Conservation (phyloP, 2,113 vertebrate species). For the Nerophis ophidion region DNA sequence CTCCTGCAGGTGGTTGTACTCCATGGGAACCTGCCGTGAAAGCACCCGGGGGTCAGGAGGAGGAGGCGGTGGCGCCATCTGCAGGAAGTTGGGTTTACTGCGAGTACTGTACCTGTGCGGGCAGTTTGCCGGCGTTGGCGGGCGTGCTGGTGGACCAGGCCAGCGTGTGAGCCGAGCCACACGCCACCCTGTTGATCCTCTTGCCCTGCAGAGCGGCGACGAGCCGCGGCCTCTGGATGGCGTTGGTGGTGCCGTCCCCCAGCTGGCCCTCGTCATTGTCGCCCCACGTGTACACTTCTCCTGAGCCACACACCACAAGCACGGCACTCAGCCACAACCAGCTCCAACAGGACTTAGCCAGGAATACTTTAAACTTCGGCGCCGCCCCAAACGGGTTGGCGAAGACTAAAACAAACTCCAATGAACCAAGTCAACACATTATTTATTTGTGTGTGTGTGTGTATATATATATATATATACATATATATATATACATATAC, state of each 20-base stretch:
- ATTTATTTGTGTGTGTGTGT: no score
- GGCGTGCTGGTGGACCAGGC: slow-evolving; percentile 98
- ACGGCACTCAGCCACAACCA: slow-evolving; percentile 8
- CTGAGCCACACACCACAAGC: slow-evolving; percentile 61
- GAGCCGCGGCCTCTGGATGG: slow-evolving; percentile 92
- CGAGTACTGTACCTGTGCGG: slow-evolving; percentile 78
- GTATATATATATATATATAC: no score
- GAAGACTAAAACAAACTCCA: no score
- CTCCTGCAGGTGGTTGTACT: slow-evolving; percentile 97
- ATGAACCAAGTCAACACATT: no score
- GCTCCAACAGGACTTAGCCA: background rate
- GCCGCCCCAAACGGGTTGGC: no score
- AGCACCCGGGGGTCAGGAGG: background rate
- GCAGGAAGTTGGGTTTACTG: slow-evolving; percentile 17
- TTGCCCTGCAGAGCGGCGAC: slow-evolving; percentile 96
- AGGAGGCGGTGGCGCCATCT: slow-evolving; percentile 39
- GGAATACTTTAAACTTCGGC: no score
- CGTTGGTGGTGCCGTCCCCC: slow-evolving; percentile 96
- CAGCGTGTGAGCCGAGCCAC: slow-evolving; percentile 94
- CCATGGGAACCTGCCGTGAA: slow-evolving; percentile 87
- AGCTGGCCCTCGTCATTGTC: slow-evolving; percentile 98
- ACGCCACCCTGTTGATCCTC: slow-evolving; percentile 97
- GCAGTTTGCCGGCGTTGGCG: slow-evolving; percentile 92
- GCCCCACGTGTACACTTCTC: slow-evolving; percentile 97
- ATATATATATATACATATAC: no score